Conservation (phyloP, 2,888 invertebrate genomes). For the Drosophila anceps region DNA sequence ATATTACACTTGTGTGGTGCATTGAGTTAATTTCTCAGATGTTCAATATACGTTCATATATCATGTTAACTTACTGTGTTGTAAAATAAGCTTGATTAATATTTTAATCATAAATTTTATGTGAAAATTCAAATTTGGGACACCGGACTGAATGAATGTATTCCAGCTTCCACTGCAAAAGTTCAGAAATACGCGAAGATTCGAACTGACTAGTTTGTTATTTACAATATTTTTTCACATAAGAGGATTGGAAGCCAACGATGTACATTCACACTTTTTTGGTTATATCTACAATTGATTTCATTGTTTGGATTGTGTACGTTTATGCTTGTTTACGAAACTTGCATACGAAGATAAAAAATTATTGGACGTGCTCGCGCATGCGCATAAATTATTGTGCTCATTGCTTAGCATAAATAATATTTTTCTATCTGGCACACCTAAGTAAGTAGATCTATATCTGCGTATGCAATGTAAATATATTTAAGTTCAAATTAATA, state of each 20-base stretch:
- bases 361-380: conserved; percentile 19
- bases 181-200: neutral
- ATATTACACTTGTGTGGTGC: neutral
- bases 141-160: too few species aligned
- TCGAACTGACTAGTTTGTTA: neutral
- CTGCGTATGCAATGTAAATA: too few species aligned
- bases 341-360: neutral
- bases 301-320: conserved; percentile 4
- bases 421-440: neutral
- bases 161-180: neutral
- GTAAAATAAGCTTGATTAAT: neutral
- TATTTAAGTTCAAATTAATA: neutral
- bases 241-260: neutral
- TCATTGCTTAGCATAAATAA: neutral
- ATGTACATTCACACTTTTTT: neutral
- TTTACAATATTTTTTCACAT: neutral
- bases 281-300: conserved; percentile 2
- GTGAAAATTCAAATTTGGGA: neutral
- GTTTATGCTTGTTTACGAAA: conserved; percentile 9
- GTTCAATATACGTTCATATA: neutral
- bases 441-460: neutral
- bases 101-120: neutral
- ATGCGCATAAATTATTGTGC: conserved; percentile 11
- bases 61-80: neutral
- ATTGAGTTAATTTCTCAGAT: neutral